Base-by-base conservation (phyloP, 92 coral and sea anemone genomes). In the Zoanthus sociatus region DNA sequence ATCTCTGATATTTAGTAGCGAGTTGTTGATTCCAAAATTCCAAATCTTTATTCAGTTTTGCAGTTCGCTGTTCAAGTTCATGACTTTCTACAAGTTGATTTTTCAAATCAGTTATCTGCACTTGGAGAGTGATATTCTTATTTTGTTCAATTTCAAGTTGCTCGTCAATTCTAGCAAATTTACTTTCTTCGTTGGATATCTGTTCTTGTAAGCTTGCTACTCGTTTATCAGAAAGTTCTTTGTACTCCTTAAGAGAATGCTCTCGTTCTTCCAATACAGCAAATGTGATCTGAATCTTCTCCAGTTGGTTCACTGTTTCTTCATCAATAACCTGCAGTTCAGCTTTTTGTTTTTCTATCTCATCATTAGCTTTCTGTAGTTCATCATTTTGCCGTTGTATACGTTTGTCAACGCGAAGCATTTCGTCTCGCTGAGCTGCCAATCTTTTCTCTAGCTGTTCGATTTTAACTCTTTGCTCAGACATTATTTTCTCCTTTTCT, bases 231-330 rank as follows among this genome's bases (percentile, higher is more conserved):
- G 21, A 17, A 0, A 26, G 11, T 15, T 78, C 48, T 3, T 58
- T 77, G 46, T 46, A 18, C 10, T 78, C 69, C n/a, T 78, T 37
- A 30, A 78, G 54, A 0, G 71, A 51, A 60, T 9, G 30, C 26
- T 60, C 83, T 53, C 15, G 37, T 3, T 77, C 20, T 26, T 54
- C 47, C 26, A 42, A 31, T 11, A 37, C 16, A 58, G 70, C 53
- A 17, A 42, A 42, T 60, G 83, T 58, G 12, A 15, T 0, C 54
- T 78, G 83, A 14, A 33, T 15, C 54, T 45, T 42, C 42, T 61
- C 84, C 47, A 55, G 18, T 67, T 78, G 83, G 69, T 78, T 78
- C 32, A 58, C 83, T 8, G 83, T 55, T 21, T 78, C 83, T 45
- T 78, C 83, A 16, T 78, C 69, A 16, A 50, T 42, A 5, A n/a